Evolutionary conservation across 2,797 vertebrate genomes (phyloP).

Genomic region (Pitangus sulphuratus): DNA sequence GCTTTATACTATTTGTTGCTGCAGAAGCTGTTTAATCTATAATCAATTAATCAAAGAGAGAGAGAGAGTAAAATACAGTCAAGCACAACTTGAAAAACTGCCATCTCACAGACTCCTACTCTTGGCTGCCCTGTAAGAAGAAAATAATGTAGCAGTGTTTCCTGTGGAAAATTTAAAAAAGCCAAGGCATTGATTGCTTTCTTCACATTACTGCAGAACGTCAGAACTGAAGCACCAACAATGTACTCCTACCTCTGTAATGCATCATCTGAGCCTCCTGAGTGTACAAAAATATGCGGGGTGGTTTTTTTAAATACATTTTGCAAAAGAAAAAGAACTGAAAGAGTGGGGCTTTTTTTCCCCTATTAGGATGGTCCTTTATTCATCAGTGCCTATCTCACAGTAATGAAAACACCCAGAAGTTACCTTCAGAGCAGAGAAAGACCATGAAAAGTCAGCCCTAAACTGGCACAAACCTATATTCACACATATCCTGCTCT

Average conservation of each 20-base stretch:
- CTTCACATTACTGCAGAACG: constrained; percentile 4
- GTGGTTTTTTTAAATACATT: not conserved
- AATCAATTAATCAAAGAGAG: constrained; percentile 42
- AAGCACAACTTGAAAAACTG: constrained; percentile 27
- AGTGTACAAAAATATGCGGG: not conserved
- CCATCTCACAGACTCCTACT: constrained; percentile 15
- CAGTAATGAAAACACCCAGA: not conserved
- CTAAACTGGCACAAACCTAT: not conserved
- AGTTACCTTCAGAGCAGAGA: not conserved
- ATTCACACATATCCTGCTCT: not conserved
- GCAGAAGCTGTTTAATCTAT: constrained; percentile 6
- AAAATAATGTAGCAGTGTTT: not conserved
- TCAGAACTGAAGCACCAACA: not conserved
- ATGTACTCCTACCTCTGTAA: not conserved
- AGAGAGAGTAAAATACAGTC: not conserved
- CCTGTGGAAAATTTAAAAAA: constrained; percentile 29
- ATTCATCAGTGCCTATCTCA: not conserved
- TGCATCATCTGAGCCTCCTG: not conserved
- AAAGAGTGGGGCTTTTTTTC: fast-evolving
- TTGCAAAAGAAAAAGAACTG: not conserved
- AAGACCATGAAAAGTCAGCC: not conserved
- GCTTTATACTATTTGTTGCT: constrained; percentile 21
- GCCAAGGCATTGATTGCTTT: not conserved
- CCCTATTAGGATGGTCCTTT: not conserved
- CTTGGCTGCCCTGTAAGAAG: not conserved